Conservation (phyloP, 2,888 invertebrate genomes). For the Hemicrepidius hirtus region DNA sequence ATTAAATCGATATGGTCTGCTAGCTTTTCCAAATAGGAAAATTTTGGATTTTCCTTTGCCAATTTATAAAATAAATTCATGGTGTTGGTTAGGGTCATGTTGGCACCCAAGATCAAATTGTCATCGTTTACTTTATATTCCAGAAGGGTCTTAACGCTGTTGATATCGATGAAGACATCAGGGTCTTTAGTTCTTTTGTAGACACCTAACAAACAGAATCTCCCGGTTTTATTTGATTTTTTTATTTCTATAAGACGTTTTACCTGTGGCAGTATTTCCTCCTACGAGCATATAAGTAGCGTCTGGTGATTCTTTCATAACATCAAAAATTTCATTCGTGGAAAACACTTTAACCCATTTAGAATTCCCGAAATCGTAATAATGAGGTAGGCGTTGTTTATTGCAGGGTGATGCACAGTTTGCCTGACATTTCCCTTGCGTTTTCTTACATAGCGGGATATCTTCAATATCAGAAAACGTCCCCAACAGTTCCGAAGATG, state of each 20-base stretch:
- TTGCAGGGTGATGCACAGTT: conserved; percentile 69
- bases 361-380: conserved; percentile 67
- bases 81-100: conserved; percentile 74
- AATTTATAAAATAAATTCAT: conserved; percentile 73
- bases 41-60: conserved; percentile 72
- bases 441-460: conserved; percentile 63
- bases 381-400: conserved; percentile 63
- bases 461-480: conserved; percentile 71
- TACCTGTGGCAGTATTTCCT: conserved; percentile 87
- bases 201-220: conserved; percentile 67
- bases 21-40: conserved; percentile 76
- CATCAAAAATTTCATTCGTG: conserved; percentile 75
- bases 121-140: conserved; percentile 68
- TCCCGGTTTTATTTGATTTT: no score
- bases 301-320: conserved; percentile 70
- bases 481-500: conserved; percentile 65
- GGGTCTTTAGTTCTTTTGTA: conserved; percentile 71
- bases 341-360: conserved; percentile 77
- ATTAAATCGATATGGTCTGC: conserved; percentile 80
- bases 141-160: conserved; percentile 76
- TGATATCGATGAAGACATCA: conserved; percentile 79
- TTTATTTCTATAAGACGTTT: no score
- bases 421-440: conserved; percentile 59
- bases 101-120: conserved; percentile 77
- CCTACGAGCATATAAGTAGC: conserved; percentile 78